Evolutionary conservation across 2,797 vertebrate genomes (phyloP), one percentile per base, ranked within the genome.

Genomic region (Adelosebastes latens): DNA sequence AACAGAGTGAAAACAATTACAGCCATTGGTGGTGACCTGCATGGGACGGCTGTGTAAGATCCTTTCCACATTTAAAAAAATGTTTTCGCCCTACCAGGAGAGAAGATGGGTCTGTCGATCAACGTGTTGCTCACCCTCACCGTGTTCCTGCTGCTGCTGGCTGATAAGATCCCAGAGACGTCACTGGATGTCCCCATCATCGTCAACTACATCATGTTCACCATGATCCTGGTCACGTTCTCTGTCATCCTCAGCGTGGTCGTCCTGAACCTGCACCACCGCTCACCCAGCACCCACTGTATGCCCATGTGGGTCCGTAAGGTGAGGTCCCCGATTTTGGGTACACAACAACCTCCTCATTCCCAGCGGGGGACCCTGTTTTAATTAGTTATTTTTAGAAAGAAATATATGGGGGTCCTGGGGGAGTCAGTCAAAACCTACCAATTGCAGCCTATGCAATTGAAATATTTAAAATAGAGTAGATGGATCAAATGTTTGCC

Each of bases 101-200:
- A 98, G 94, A 98, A 98, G 94, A 97, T 98, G 96, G 97, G 97
- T 4, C 95, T 98, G 73, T 98, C 97, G 6, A 98, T 98, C 88
- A 98, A 98, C 4, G 97, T 97, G 4, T 90, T 98, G 79, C 96
- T 98, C 79, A 98, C 97, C 70, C 96, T 98, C 20, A 98, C 97
- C 1, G 97, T 98, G 73, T 98, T 98, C 92, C 93, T 98, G 88
- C 95, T 98, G 77, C 96, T 98, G 92, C 89, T 98, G 95, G 97
- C 97, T 0, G 96, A 97, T 86, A 98, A 98, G 88, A 96, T 98
- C 32, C 97, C 97, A 0, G 97, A 98, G 93, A 98, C 97, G 0
- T 98, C 97, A 0, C 83, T 98, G 83, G 96, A 96, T 0, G 97
- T 98, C 10, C 97, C 97, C 84, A 96, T 98, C 91, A 98, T 98